Conservation (phyloP, 2,797 vertebrate genomes). For the Helicolenus hilgendorfi region DNA sequence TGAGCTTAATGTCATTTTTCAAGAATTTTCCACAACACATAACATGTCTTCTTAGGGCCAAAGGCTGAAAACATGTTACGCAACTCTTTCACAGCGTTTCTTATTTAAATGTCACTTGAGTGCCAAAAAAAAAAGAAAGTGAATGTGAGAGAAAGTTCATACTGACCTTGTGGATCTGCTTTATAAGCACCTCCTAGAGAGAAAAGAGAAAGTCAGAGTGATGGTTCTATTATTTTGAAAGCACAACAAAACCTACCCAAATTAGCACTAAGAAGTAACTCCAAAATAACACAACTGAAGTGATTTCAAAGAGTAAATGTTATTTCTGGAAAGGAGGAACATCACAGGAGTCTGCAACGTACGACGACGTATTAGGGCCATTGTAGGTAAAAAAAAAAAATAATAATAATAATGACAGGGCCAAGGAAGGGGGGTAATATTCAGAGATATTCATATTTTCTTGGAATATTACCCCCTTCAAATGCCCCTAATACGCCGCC, state of each 20-base stretch:
- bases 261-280: background rate
- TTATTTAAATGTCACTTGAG: conserved; percentile 33
- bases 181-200: conserved; percentile 97
- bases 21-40: background rate
- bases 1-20: conserved; percentile 12
- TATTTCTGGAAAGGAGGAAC: conserved; percentile 41
- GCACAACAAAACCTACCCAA: conserved; percentile 20
- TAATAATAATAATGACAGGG: background rate
- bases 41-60: background rate
- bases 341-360: background rate
- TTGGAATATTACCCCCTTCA: background rate
- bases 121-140: background rate
- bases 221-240: conserved; percentile 12
- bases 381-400: background rate
- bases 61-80: conserved; percentile 3
- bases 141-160: conserved; percentile 5
- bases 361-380: background rate
- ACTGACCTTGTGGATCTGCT: conserved; percentile 99
- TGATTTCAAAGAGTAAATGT: conserved; percentile 32
- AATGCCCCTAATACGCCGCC: background rate
- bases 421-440: background rate
- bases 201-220: conserved; percentile 28
- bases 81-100: conserved; percentile 12
- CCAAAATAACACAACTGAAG: conserved; percentile 16
- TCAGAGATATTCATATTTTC: background rate